These are phyloP conservation scores for Lasioglossum calceatum DNA, from an alignment of 2,888 invertebrate species.

Conservation along the genomic window DNA sequence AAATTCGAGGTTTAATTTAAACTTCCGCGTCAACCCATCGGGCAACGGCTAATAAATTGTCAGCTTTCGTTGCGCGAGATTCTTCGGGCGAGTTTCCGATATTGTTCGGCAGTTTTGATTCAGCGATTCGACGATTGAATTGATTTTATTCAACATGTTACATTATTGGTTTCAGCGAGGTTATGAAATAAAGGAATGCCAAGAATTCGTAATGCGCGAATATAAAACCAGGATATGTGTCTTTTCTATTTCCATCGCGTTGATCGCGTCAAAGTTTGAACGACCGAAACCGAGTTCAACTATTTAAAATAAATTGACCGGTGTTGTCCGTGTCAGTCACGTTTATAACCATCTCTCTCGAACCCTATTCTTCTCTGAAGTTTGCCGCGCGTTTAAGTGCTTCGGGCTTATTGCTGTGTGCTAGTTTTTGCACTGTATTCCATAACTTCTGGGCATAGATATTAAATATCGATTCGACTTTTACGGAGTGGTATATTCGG, in stretches of 20 bases:
- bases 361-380: conserved; percentile 34
- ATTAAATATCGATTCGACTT: conserved; percentile 51
- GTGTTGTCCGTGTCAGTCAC: not conserved
- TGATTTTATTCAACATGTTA: too few species aligned
- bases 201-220: too few species aligned
- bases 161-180: too few species aligned
- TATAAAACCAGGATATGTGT: too few species aligned
- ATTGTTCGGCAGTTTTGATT: not conserved
- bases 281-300: not conserved
- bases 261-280: not conserved
- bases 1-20: conserved; percentile 25
- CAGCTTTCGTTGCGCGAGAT: not conserved
- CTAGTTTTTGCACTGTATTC: conserved; percentile 38
- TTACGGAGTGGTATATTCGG: not conserved
- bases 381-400: conserved; percentile 36
- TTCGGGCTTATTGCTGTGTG: conserved; percentile 26
- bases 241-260: too few species aligned
- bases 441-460: conserved; percentile 44
- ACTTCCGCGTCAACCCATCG: not conserved
- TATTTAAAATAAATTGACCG: conserved; percentile 32
- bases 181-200: too few species aligned
- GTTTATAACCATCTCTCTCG: conserved; percentile 8
- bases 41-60: conserved; percentile 6
- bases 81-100: not conserved
- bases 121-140: too few species aligned